Base-by-base conservation (phyloP, 2,113 vertebrate genomes). In the Eptesicus fuscus region DNA sequence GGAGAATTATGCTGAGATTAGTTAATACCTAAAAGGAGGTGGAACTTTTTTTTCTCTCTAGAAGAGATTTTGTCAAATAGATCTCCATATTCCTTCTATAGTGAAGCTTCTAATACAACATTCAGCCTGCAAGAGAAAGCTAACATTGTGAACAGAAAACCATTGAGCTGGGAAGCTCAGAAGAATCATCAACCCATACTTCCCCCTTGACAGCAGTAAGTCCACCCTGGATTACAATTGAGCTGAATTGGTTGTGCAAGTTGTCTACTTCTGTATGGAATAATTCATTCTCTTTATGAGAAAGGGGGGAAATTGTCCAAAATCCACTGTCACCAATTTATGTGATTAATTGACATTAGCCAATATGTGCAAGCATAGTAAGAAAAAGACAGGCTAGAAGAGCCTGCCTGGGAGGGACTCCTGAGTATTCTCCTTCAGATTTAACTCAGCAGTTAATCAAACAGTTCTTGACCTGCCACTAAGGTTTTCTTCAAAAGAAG, bases 261-360 rank as follows among this genome's bases (percentile, higher is more conserved):
- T 47, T 53, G 22, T 89, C 22, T 87, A 14, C 23, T 44, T 78
- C 61, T 91, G 79, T 76, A 83, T 90, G 56, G 59, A 87, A 87
- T 14, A 90, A 83, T 71, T 93, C 18, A 87, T 90, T 94, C n/a
- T 67, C 79, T 92, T 93, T 90, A 77, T 91, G 71, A 71, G 59
- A 95, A 80, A 70, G 23, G 51, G 20, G 11, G 16, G n/a, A 74
- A 76, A 44, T 92, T 88, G 42, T 65, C n/a, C 74, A 74, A 83
- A 95, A 76, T 74, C 30, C 7, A 49, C 56, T 47, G n/a, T 59
- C 51, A 91, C 53, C 56, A 69, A 53, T 95, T 65, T 90, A 28
- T 83, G 61, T 92, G 85, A 95, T 96, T 95, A 88, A 92, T 56
- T 53, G 69, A 37, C 12, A 63, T 85, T 69, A 83, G 53, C 32